These are phyloP conservation scores for Araneus ventricosus DNA, from an alignment of 1,140 invertebrate species.

Conservation along the genomic window DNA sequence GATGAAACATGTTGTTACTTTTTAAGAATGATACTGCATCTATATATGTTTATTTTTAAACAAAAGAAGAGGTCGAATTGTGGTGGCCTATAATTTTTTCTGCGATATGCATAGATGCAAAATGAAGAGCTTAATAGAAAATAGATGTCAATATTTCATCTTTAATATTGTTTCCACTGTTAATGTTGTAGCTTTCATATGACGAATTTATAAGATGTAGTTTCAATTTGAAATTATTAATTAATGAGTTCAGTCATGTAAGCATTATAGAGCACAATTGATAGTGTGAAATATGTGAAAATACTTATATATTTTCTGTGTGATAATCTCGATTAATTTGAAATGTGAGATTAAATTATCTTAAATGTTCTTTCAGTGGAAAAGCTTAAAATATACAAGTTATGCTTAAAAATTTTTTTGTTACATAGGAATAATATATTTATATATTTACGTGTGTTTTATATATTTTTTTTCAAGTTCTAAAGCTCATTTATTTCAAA, in stretches of 20 bases:
- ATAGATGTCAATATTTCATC: background rate
- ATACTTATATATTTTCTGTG: background rate
- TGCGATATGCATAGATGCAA: background rate
- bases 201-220: background rate
- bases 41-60: background rate
- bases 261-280: too few relatives aligned
- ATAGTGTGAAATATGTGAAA: background rate
- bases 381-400: background rate
- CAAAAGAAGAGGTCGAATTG: background rate
- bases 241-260: background rate
- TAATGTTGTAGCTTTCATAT: background rate
- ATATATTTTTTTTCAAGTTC: background rate
- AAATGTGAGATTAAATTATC: background rate
- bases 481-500: slow-evolving; percentile 9
- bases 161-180: background rate
- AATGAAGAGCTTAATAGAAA: slow-evolving; percentile 24
- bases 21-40: too few relatives aligned
- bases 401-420: background rate
- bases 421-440: background rate
- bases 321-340: background rate
- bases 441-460: background rate
- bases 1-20: too few relatives aligned
- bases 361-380: background rate
- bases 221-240: background rate
- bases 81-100: background rate